Evolutionary conservation across 2,113 vertebrate species (phyloP), one percentile per base, ranked within the genome.

Genomic region (Coptodon rendalli): DNA sequence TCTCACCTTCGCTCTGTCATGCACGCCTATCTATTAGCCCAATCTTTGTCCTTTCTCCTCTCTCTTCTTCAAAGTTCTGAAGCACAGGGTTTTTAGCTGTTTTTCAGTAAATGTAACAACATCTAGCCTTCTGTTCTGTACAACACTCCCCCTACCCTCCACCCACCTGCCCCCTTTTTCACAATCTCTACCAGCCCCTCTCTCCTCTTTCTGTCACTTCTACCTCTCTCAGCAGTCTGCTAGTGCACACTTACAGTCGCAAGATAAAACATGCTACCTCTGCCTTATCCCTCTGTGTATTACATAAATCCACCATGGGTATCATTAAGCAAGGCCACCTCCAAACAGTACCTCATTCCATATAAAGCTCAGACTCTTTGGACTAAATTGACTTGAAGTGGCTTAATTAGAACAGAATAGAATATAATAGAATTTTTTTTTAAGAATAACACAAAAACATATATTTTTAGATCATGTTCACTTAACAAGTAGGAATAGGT

Each of bases 31-130:
- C 71, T 84, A 40, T 43, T 4, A 5, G 40, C 19, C 34, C 50
- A 16, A 6, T 52, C 83, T 91, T 76, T 87, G 76, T 91, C 84
- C 85, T 71, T 59, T 84, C 59, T 80, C 57, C 50, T 56, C 73
- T 83, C 63, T 86, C n/a, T 52, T 83, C 79, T 90, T 87, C 73
- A 89, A 86, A 87, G 87, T 93, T 86, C 92, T 31, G 11, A 5
- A 81, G 81, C 87, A 86, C 92, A 84, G 48, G 52, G 86, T 38
- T 91, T 90, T 92, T 90, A 40, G 79, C 83, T 83, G 27, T 78
- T 87, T 89, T 89, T 93, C 85, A 90, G 81, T 89, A 88, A 93
- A 89, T 91, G 81, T 91, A 93, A 87, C 87, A 87, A 80, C 73
- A 93, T 89, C 71, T 50, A 83, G 81, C 27, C 73, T 89, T 79